Base-by-base conservation (phyloP, 1,140 invertebrate species). In the Heliothis virescens region DNA sequence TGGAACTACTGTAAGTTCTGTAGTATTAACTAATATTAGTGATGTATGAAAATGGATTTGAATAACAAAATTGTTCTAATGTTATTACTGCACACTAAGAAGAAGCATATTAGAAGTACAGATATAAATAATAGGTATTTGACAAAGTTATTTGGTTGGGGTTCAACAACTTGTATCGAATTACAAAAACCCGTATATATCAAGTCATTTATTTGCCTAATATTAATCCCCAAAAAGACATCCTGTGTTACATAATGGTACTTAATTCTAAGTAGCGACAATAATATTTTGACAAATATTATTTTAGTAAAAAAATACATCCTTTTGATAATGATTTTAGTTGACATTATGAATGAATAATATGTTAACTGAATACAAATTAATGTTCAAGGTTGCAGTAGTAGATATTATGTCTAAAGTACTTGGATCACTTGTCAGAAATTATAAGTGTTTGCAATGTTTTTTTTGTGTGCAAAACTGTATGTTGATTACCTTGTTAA, bases 341-440 rank as follows among this genome's bases (percentile, higher is more conserved):
- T 53, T 52, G 67, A 71, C 47, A 4, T 69, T 21, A 26, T 53
- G 67, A 71, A 53, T 71, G 48, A 71, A 52, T 18, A 71, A 53
- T 48, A 71, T 47, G 67, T n/a, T 26, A 29, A 10, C 29, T 71
- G 67, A 71, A 71, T 71, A 71, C 52, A 29, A 47, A 71, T 71
- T 18, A 71, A 71, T 63, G 26, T 26, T 15, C 67, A 71, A 71
- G 67, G 48, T n/a, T 29, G 16, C 48, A 50, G 63, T 67, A 67
- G 63, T 48, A 21, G 11, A 60, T 29, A 60, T 60, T 12, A 21
- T 67, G 63, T 67, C 41, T 67, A 21, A 67, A 71, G 21, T 53
- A 52, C 50, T 69, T 12, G 1, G 10, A 13, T 47, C 7, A 69
- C 67, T 29, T 53, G 67, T 29, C 48, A 16, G 15, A 21, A 71